Evolutionary conservation across 2,888 invertebrate genomes (phyloP).

Genomic region (Eutolmus rufibarbis): DNA sequence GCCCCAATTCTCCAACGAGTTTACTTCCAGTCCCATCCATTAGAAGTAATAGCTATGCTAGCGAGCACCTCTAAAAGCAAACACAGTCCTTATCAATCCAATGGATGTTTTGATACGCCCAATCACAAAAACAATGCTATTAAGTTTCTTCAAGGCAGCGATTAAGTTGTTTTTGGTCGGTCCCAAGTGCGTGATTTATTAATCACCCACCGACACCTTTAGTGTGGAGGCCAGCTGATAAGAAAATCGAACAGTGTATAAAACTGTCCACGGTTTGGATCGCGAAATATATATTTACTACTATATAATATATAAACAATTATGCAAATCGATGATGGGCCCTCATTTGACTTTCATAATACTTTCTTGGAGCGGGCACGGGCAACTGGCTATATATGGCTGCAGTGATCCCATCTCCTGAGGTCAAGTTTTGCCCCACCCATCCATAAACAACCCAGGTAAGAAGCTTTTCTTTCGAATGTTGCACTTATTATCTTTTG

Average conservation of each 20-base stretch:
- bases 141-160: background rate
- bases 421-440: background rate
- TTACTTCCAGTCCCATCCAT: background rate
- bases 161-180: background rate
- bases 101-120: background rate
- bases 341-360: slow-evolving; percentile 22
- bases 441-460: background rate
- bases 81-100: background rate
- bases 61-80: background rate
- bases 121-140: background rate
- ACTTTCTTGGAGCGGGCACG: background rate
- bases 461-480: background rate
- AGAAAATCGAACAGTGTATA: background rate
- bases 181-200: background rate
- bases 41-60: background rate
- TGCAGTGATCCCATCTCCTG: background rate
- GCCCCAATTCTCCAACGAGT: background rate
- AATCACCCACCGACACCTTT: background rate
- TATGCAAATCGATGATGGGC: slow-evolving; percentile 12
- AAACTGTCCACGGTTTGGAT: background rate
- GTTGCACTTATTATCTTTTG: background rate
- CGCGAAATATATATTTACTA: background rate
- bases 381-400: background rate
- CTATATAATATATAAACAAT: background rate
- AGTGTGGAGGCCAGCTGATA: background rate